phyloP scores from a whole-genome alignment of 2,113 vertebrate genomes.

The Seriola rivoliana region DNA sequence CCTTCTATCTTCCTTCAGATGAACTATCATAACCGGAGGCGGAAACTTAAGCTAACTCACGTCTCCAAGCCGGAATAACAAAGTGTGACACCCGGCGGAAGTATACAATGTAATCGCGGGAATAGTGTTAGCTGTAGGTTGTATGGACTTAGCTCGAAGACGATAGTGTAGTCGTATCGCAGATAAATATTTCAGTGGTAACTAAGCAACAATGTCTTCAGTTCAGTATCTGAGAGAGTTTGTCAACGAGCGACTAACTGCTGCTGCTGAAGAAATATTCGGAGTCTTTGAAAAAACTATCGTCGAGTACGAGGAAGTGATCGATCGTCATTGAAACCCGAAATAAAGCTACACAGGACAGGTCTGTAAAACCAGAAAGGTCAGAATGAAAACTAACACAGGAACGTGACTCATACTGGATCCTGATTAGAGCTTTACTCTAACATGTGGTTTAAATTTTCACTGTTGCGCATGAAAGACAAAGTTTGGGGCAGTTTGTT shows the following conservation, averaged over 20 bases:
- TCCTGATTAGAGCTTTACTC: too few species aligned
- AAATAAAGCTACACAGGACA: conserved; percentile 9
- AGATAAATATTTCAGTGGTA: not conserved
- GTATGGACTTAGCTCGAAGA: not conserved
- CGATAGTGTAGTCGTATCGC: not conserved
- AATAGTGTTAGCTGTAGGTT: not conserved
- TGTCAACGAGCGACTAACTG: conserved; percentile 38
- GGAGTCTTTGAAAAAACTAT: conserved; percentile 38
- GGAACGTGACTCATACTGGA: too few species aligned
- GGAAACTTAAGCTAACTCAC: not conserved
- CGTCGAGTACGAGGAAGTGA: conserved; percentile 28
- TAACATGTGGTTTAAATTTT: too few species aligned
- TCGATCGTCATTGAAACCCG: conserved; percentile 37
- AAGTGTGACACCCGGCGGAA: too few species aligned
- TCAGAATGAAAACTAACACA: too few species aligned
- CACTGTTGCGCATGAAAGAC: too few species aligned
- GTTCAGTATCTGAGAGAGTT: conserved; percentile 12
- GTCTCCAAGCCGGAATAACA: too few species aligned
- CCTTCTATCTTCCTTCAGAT: too few species aligned
- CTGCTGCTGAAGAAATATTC: conserved; percentile 53
- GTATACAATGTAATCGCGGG: too few species aligned
- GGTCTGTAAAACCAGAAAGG: not conserved
- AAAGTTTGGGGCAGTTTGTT: too few species aligned
- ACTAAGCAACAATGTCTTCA: conserved; percentile 24
- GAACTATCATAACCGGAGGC: too few species aligned